A percentile compares a stretch with the other conserved stretches of the same genome.
Evolutionary conservation across 2,113 vertebrate species (phyloP).

Genomic region (Ornithorhynchus anatinus): DNA sequence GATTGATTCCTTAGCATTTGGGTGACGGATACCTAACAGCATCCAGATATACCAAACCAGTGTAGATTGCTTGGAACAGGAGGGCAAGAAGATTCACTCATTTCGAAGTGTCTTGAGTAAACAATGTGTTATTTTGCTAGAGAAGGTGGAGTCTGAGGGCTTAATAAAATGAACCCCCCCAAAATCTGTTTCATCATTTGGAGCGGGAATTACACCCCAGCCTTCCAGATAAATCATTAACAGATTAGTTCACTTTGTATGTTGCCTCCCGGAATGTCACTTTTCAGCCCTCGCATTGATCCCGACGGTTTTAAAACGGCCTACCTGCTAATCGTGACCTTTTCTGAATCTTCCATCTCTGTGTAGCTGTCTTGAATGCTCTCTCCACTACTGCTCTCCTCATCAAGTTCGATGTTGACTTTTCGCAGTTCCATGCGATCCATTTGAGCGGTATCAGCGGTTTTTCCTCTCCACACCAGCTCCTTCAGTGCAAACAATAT

Average conservation of each 20-base stretch:
- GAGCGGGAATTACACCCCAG: neutral
- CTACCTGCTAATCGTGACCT: slow-evolving; percentile 84
- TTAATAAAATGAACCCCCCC: neutral
- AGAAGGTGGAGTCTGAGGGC: too few species aligned
- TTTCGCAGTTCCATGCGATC: slow-evolving; percentile 91
- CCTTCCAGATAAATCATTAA: neutral
- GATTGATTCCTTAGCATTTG: too few species aligned
- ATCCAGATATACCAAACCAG: too few species aligned
- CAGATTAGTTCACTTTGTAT: too few species aligned
- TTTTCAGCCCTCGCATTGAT: neutral
- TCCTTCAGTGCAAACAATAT: slow-evolving; percentile 71
- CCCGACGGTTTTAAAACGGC: neutral
- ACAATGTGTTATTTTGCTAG: too few species aligned
- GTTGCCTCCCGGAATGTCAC: neutral
- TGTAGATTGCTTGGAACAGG: too few species aligned
- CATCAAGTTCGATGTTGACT: slow-evolving; percentile 83
- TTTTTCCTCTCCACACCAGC: slow-evolving; percentile 51
- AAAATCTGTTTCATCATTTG: neutral
- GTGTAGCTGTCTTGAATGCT: slow-evolving; percentile 82
- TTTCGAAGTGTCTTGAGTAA: too few species aligned
- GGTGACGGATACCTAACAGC: too few species aligned
- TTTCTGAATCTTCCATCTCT: slow-evolving; percentile 75
- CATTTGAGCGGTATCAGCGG: slow-evolving; percentile 71
- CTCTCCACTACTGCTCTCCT: slow-evolving; percentile 82
- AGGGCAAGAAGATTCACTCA: too few species aligned